phyloP scores from a whole-genome alignment of 2,888 invertebrate species.

The Lasioglossum lativentre region DNA sequence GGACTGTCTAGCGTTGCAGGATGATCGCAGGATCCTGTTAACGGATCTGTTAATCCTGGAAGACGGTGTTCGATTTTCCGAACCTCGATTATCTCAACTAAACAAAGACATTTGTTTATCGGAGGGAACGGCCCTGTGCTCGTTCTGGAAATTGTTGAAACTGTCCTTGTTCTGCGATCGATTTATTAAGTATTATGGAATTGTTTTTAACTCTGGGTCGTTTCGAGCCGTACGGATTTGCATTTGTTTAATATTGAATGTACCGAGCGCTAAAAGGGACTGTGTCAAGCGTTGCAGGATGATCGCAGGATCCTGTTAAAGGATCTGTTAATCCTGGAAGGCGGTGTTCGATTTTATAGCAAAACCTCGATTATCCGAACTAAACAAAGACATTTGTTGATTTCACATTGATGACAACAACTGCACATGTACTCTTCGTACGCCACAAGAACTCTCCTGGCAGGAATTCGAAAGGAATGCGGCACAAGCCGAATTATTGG shows the following conservation, averaged over 20 bases:
- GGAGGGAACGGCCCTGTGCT: background rate
- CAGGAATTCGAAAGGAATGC: no score
- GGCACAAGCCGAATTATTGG: no score
- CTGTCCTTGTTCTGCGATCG: background rate
- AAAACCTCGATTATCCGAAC: no score
- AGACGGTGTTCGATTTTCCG: no score
- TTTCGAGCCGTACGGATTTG: background rate
- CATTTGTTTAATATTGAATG: background rate
- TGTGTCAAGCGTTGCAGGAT: background rate
- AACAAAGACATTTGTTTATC: constrained; percentile 45
- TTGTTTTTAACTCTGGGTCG: background rate
- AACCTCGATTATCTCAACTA: no score
- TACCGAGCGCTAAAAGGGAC: no score
- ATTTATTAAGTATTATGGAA: background rate
- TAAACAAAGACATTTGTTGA: no score
- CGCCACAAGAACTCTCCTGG: no score
- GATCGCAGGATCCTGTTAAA: background rate
- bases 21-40: background rate
- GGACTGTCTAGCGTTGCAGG: background rate
- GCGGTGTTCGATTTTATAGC: no score
- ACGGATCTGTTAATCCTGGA: background rate
- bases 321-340: background rate
- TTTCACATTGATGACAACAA: no score
- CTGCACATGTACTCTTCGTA: no score
- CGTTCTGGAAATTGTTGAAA: background rate